Conservation (phyloP, 2,888 invertebrate genomes). For the Eristalis tenax region DNA sequence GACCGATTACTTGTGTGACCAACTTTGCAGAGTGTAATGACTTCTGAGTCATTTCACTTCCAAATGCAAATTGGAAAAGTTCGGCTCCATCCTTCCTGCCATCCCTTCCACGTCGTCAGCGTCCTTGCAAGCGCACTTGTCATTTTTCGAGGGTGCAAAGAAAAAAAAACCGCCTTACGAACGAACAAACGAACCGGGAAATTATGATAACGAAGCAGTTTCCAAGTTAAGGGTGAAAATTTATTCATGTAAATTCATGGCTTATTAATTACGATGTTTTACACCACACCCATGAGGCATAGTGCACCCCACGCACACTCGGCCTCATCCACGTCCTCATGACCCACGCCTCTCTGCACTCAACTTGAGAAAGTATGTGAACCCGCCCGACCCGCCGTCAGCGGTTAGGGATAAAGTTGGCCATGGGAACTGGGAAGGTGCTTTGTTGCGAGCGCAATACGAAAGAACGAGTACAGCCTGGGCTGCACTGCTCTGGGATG, state of each 20-base stretch:
- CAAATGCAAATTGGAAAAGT: slow-evolving; percentile 63
- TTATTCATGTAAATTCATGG: slow-evolving; percentile 71
- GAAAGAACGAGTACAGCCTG: background rate
- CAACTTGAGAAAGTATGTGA: slow-evolving; percentile 10
- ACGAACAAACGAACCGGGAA: background rate
- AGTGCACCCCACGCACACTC: slow-evolving; percentile 20
- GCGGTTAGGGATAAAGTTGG: slow-evolving; percentile 19
- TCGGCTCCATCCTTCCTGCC: background rate
- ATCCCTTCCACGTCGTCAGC: background rate
- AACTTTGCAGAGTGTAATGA: slow-evolving; percentile 61
- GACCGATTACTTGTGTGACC: slow-evolving; percentile 67
- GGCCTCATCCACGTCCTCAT: background rate
- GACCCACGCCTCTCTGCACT: background rate
- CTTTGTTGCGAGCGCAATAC: slow-evolving; percentile 33
- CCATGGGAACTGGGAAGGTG: slow-evolving; percentile 10
- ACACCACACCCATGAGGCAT: slow-evolving; percentile 47
- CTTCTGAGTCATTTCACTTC: slow-evolving; percentile 49
- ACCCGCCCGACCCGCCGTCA: background rate
- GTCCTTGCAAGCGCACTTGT: slow-evolving; percentile 15
- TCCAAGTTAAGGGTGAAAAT: slow-evolving; percentile 60
- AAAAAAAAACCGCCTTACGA: slow-evolving; percentile 13
- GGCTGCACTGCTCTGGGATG: background rate
- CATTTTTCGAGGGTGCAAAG: background rate
- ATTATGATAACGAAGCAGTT: slow-evolving; percentile 54
- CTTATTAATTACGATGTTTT: slow-evolving; percentile 71